Evolutionary conservation across 2,797 vertebrate genomes (phyloP).

Genomic region (Acanthurus tractus): DNA sequence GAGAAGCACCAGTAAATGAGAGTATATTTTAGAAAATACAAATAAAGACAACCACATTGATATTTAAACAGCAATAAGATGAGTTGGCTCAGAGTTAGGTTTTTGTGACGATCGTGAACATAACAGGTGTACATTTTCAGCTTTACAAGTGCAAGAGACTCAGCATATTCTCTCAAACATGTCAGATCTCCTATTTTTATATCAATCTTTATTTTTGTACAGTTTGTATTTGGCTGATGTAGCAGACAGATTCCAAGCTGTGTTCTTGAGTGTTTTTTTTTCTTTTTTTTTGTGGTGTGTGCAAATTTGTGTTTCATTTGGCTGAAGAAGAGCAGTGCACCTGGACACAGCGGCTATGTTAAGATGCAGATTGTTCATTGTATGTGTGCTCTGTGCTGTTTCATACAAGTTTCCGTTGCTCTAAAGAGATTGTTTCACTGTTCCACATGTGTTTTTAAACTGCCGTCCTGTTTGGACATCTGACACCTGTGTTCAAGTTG

Average conservation of each 20-base stretch:
- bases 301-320: conserved; percentile 52
- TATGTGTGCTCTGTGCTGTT: conserved; percentile 54
- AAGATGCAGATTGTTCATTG: conserved; percentile 35
- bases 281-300: conserved; percentile 28
- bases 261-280: conserved; percentile 34
- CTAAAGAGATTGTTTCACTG: conserved; percentile 70
- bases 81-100: background rate
- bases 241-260: conserved; percentile 57
- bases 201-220: conserved; percentile 84
- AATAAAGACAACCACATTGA: conserved; percentile 12
- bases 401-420: conserved; percentile 66
- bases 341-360: conserved; percentile 17
- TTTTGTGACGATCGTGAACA: conserved; percentile 14
- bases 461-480: conserved; percentile 49
- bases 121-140: conserved; percentile 34
- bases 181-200: conserved; percentile 84
- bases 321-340: conserved; percentile 42
- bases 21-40: conserved; percentile 4
- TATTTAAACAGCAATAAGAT: conserved; percentile 44
- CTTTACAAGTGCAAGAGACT: conserved; percentile 44
- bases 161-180: conserved; percentile 49
- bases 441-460: conserved; percentile 54
- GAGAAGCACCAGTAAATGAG: conserved; percentile 27
- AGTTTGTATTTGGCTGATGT: conserved; percentile 70
- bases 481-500: conserved; percentile 69